phyloP scores from a whole-genome alignment of 2,888 invertebrate genomes.

The Parnassius smintheus region DNA sequence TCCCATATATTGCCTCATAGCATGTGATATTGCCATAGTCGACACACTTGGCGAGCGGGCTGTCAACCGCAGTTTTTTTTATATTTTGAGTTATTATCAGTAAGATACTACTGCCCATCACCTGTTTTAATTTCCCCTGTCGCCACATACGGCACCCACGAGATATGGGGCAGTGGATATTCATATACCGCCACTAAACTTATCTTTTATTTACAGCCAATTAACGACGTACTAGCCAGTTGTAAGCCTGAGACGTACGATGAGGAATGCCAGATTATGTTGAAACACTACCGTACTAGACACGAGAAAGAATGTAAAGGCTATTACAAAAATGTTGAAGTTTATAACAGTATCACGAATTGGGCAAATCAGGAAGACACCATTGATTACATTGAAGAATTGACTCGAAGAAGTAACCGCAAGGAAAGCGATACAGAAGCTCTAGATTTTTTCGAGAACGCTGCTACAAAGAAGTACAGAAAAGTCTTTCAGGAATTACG shows the following conservation, averaged over 20 bases:
- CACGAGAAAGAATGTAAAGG: slow-evolving; percentile 20
- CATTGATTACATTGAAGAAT: slow-evolving; percentile 18
- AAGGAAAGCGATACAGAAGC: slow-evolving; percentile 5
- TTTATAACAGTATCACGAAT: slow-evolving; percentile 2
- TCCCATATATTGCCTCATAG: too few relatives aligned
- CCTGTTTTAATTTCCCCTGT: too few relatives aligned
- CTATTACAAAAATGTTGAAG: slow-evolving; percentile 16
- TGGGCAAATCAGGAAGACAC: slow-evolving; percentile 10
- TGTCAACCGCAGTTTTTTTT: too few relatives aligned
- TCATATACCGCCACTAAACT: not conserved
- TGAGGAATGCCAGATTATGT: slow-evolving; percentile 10
- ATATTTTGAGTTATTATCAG: too few relatives aligned
- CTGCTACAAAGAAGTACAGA: slow-evolving; percentile 10
- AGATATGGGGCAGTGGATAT: too few relatives aligned
- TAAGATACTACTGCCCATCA: too few relatives aligned
- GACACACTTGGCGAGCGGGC: too few relatives aligned
- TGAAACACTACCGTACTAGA: slow-evolving; percentile 9
- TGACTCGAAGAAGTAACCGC: slow-evolving; percentile 7
- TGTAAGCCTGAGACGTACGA: slow-evolving; percentile 18
- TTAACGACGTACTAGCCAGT: slow-evolving; percentile 20
- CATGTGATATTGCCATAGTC: too few relatives aligned
- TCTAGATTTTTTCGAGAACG: slow-evolving; percentile 17
- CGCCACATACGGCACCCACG: too few relatives aligned
- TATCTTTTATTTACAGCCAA: slow-evolving; percentile 9
- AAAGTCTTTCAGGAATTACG: slow-evolving; percentile 7